Base-by-base conservation (phyloP, 2,797 vertebrate genomes). In the Notolabrus celidotus region DNA sequence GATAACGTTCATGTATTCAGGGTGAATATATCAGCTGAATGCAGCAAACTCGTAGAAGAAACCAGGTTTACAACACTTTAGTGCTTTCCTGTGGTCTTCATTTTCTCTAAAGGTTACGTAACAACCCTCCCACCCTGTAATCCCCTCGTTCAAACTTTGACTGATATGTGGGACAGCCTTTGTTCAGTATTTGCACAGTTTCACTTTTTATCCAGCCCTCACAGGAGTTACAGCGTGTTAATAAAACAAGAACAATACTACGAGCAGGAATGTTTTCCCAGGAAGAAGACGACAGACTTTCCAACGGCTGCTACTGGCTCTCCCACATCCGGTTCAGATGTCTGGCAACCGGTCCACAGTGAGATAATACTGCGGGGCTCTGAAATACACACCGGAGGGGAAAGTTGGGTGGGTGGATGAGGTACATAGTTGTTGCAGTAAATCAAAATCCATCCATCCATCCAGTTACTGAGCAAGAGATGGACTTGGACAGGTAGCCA, bases 231-330 rank as follows among this genome's bases (percentile, higher is more conserved):
- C 42, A 1, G 8, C 36, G 23, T 5, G 19, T 36, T 79, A 65
- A 52, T 79, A 71, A 82, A 87, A 80, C 54, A 39, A 77, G 52
- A 63, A 82, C 59, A 84, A 91, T 84, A 88, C 90, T 84, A 74
- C 33, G 14, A 63, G 49, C 22, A 42, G 80, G 75, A 84, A 71
- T 80, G 84, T 85, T 91, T 84, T 85, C 23, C 38, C 80, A 86
- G 91, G 91, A 92, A 89, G 81, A 63, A 71, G 72, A 74, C 11
- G 43, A 42, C 57, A 82, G 77, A 60, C 54, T 90, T 91, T 88
- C 86, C 84, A 74, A 69, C n/a, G 14, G 77, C 66, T 69, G 71
- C 79, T 67, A 57, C 77, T 29, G 49, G 59, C 66, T 76, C 56
- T 10, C 33, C 76, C 8, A 50, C 73, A 51, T 88, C 78, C 78